phyloP scores from a whole-genome alignment of 2,888 invertebrate species.

The Dynastes maya region DNA sequence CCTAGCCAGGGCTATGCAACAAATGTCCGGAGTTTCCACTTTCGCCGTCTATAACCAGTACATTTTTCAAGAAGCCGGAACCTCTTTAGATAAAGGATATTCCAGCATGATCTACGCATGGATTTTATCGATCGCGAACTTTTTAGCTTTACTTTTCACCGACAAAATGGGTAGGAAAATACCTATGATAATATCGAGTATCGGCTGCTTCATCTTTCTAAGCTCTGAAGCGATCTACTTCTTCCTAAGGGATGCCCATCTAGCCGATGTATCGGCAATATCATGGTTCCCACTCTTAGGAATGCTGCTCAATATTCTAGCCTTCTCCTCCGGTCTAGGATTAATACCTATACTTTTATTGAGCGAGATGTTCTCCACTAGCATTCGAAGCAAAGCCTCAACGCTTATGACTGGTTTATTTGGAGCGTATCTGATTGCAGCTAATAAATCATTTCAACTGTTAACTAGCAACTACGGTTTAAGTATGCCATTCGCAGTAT shows the following conservation, averaged over 20 bases:
- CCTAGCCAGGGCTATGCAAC: constrained; percentile 60
- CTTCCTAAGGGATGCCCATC: constrained; percentile 55
- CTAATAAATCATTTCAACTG: constrained; percentile 63
- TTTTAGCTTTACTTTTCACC: constrained; percentile 53
- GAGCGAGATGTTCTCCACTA: constrained; percentile 64
- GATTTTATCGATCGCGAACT: constrained; percentile 45
- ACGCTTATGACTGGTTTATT: constrained; percentile 59
- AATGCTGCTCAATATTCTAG: constrained; percentile 60
- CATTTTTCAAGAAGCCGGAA: constrained; percentile 65
- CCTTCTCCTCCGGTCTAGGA: constrained; percentile 61
- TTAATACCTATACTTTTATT: constrained; percentile 60
- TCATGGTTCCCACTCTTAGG: constrained; percentile 63
- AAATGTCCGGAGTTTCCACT: constrained; percentile 62
- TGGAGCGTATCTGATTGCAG: constrained; percentile 57
- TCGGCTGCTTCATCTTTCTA: constrained; percentile 56
- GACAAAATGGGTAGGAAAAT: constrained; percentile 60
- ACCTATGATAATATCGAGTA: constrained; percentile 57
- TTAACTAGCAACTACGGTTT: constrained; percentile 60
- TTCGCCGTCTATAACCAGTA: constrained; percentile 62
- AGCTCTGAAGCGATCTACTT: constrained; percentile 58
- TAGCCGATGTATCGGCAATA: constrained; percentile 53
- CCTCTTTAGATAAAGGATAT: constrained; percentile 60
- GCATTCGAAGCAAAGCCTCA: constrained; percentile 62
- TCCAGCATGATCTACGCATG: constrained; percentile 62
- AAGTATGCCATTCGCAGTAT: constrained; percentile 61